These are phyloP conservation scores for Scomber japonicus DNA, from an alignment of 2,113 vertebrate species.

Conservation along the genomic window DNA sequence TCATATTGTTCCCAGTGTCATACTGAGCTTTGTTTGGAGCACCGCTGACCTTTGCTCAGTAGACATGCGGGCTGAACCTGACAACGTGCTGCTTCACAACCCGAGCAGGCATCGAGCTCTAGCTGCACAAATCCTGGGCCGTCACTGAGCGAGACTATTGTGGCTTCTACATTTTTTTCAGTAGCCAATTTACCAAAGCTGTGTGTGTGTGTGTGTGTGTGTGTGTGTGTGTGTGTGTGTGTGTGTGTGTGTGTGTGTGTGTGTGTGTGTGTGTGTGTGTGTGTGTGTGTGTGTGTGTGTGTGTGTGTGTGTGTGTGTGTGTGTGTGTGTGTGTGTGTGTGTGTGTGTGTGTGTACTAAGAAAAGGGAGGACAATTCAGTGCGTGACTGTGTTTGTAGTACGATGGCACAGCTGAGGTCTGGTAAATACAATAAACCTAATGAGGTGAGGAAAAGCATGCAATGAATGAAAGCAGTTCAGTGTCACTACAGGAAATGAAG, in stretches of 20 bases:
- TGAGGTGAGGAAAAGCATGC: conserved; percentile 6
- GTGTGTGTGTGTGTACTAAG: background rate
- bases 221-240: background rate
- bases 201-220: background rate
- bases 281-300: background rate
- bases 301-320: background rate
- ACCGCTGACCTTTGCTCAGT: conserved; percentile 54
- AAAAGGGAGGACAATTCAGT: conserved; percentile 22
- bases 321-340: no score
- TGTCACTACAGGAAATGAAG: background rate
- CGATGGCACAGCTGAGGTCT: conserved; percentile 20
- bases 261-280: background rate
- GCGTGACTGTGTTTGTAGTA: conserved; percentile 9
- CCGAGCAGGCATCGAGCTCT: conserved; percentile 17
- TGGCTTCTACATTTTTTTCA: conserved; percentile 23
- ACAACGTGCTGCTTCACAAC: conserved; percentile 15
- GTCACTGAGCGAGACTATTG: background rate
- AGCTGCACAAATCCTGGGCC: conserved; percentile 2
- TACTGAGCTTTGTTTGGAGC: conserved; percentile 27
- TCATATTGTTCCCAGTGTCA: conserved; percentile 29
- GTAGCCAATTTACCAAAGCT: conserved; percentile 35
- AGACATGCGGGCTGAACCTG: conserved; percentile 32
- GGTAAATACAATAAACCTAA: conserved; percentile 23
- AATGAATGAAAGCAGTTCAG: background rate
- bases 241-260: background rate